Evolutionary conservation across 2,797 vertebrate genomes (phyloP).

Genomic region (Mormyrops boulengeri): DNA sequence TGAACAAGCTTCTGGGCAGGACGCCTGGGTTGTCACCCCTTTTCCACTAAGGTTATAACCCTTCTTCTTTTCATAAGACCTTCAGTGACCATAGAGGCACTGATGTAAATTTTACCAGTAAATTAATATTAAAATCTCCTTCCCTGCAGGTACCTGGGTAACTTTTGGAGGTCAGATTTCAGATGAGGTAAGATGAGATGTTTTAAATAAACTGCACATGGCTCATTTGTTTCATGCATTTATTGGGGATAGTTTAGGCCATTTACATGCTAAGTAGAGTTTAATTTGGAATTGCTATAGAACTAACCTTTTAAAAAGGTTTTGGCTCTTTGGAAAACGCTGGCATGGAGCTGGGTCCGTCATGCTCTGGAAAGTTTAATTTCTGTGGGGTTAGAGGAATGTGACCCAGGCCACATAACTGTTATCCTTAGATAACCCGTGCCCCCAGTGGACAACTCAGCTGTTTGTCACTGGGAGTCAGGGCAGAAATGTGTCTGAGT

Average conservation of each 20-base stretch:
- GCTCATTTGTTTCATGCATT: not conserved
- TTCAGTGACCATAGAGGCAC: not conserved
- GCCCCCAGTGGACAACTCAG: not conserved
- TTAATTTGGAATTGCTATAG: not conserved
- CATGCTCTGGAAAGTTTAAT: not conserved
- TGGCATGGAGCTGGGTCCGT: not conserved
- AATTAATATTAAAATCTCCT: slow-evolving; percentile 16
- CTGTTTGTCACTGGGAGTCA: not conserved
- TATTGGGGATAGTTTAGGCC: not conserved
- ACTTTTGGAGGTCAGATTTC: slow-evolving; percentile 95
- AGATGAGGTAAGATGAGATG: slow-evolving; percentile 74
- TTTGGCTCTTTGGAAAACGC: not conserved
- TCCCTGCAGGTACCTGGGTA: slow-evolving; percentile 84
- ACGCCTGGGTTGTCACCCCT: not conserved
- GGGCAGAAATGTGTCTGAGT: not conserved
- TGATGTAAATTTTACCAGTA: not conserved
- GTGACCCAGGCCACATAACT: not conserved
- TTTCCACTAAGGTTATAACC: not conserved
- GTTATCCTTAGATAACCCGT: not conserved
- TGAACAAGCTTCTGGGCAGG: not conserved
- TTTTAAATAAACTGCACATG: not conserved
- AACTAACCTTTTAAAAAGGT: not conserved
- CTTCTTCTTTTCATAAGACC: not conserved
- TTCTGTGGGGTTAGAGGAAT: not conserved
- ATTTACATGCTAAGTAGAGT: not conserved